Evolutionary conservation across 2,888 invertebrate genomes (phyloP), one percentile per base, ranked within the genome.

Genomic region (Pseudoips prasinana): DNA sequence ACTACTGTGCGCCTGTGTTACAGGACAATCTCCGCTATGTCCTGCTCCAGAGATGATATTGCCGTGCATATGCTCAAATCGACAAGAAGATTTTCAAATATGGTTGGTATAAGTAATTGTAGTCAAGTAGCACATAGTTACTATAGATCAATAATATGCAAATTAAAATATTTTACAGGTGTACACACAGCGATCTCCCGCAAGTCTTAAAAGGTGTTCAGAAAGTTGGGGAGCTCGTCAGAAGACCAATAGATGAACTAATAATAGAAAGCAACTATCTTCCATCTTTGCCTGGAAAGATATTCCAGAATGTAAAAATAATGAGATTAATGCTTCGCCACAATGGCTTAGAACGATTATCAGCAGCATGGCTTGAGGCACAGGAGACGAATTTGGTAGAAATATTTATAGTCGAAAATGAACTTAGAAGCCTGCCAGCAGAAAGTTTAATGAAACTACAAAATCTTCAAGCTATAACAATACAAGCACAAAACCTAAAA

Each of bases 241-340:
- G 89, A 42, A 91, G 91, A 30, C 93, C 94, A 3, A 92, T 96
- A 55, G 96, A 96, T 73, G 96, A 96, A 71, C 73, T 96, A 31
- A 96, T 96, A 47, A 90, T 96, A 53, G 96, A 96, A 82, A 96
- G 95, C 64, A 96, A 96, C 73, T 94, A 94, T 62, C 82, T 96
- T 26, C 95, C 96, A 6, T 94, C 96, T 0, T 64, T 96, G n/a
- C 95, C 96, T 0, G 96, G 95, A 3, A 92, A 94, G 50, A 91
- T 94, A 35, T 96, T 96, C 67, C 92, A 94, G 37, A 92, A 93
- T 47, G 80, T 96, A 29, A 92, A 93, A 72, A 93, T 96, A 11
- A 84, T 94, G 19, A 90, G 96, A 17, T 73, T 96, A 20, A 96
- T 96, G 95, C 76, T 96, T 35, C 91, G 96, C 1, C 93, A 96